These are phyloP conservation scores for Eulithis prunata DNA, from an alignment of 2,888 invertebrate species.

Conservation along the genomic window DNA sequence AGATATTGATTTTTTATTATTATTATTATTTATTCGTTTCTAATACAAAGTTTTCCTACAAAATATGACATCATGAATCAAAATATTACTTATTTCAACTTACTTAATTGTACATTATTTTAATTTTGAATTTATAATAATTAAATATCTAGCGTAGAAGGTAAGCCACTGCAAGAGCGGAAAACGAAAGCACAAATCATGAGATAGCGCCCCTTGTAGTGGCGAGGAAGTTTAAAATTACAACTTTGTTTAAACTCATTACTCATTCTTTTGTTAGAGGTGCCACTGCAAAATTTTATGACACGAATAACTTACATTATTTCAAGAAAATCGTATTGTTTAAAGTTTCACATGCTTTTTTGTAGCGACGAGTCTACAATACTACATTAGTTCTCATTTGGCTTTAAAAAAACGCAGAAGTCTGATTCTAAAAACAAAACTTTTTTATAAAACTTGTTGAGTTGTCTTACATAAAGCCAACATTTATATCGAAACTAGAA, in stretches of 20 bases:
- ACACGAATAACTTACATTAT: constrained; percentile 74
- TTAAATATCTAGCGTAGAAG: constrained; percentile 10
- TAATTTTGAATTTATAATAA: constrained; percentile 3
- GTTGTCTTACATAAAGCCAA: no score
- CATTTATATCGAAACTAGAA: no score
- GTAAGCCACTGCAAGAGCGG: constrained; percentile 41
- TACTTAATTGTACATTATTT: neutral
- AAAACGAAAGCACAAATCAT: constrained; percentile 70
- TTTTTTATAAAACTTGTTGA: no score
- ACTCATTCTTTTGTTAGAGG: constrained; percentile 81
- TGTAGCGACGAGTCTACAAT: no score
- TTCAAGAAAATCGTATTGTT: constrained; percentile 63
- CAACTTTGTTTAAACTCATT: constrained; percentile 82
- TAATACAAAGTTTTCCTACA: no score
- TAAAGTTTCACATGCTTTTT: constrained; percentile 17
- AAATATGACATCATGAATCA: no score
- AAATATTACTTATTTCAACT: neutral
- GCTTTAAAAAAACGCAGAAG: no score
- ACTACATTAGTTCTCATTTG: no score
- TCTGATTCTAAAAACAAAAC: no score
- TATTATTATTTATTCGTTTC: no score
- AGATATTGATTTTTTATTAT: no score
- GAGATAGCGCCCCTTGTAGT: constrained; percentile 70
- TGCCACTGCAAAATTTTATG: constrained; percentile 75
- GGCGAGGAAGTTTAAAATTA: constrained; percentile 70